These are phyloP conservation scores for Sebastolobus alascanus DNA, from an alignment of 2,797 vertebrate species.

Conservation along the genomic window DNA sequence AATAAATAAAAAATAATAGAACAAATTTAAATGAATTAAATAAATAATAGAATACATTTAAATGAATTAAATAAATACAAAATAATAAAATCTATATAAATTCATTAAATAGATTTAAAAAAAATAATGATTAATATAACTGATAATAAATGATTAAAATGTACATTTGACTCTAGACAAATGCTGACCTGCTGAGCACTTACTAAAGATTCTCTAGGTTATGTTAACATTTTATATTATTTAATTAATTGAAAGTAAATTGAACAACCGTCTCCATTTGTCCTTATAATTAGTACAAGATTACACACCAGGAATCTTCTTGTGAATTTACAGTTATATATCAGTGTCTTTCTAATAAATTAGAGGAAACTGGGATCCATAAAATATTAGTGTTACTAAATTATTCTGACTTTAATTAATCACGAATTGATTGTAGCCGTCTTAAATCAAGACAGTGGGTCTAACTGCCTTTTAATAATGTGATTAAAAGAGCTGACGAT, in stretches of 20 bases:
- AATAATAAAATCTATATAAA: too few species aligned
- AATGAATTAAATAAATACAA: too few species aligned
- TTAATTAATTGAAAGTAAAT: rapidly evolving
- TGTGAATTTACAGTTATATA: neutral
- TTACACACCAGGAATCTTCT: neutral
- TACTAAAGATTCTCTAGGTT: too few species aligned
- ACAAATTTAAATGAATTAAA: too few species aligned
- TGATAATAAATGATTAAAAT: too few species aligned
- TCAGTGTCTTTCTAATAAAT: neutral
- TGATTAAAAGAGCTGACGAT: conserved; percentile 51
- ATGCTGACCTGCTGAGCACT: too few species aligned
- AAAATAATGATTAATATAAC: too few species aligned
- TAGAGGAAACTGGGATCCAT: neutral
- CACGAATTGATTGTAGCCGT: conserved; percentile 3
- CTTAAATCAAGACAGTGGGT: conserved; percentile 7
- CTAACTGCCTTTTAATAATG: conserved; percentile 55
- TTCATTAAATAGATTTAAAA: too few species aligned
- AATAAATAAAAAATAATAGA: too few species aligned
- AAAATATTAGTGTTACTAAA: neutral
- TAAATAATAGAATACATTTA: too few species aligned
- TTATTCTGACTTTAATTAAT: neutral
- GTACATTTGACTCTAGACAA: too few species aligned
- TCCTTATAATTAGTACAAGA: neutral
- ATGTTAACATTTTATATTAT: too few species aligned
- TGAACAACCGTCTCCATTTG: neutral